phyloP scores from a whole-genome alignment of 2,888 invertebrate species.

The Torymus texanus region DNA sequence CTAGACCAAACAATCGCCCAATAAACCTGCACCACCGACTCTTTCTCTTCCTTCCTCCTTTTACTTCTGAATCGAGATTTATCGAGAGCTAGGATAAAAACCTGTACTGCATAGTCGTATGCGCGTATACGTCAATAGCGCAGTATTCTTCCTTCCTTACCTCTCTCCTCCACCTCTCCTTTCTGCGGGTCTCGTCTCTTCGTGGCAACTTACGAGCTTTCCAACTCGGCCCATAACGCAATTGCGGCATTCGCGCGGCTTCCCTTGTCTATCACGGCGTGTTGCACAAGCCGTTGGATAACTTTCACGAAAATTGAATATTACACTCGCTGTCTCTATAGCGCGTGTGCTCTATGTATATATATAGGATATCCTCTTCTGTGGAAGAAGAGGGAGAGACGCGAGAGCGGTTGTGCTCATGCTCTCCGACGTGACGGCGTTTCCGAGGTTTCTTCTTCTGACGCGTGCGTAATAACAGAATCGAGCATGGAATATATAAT shows the following conservation, averaged over 20 bases:
- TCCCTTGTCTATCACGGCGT: constrained; percentile 34
- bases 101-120: not conserved
- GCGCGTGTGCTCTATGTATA: not conserved
- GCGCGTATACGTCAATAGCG: constrained; percentile 12
- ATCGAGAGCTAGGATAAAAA: constrained; percentile 12
- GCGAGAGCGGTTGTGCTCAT: too few relatives aligned
- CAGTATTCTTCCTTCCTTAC: not conserved
- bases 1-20: too few relatives aligned
- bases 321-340: not conserved
- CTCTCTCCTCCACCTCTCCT: too few relatives aligned
- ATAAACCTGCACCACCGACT: too few relatives aligned
- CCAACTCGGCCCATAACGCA: constrained; percentile 13
- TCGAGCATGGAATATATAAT: too few relatives aligned
- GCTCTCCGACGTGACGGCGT: not conserved
- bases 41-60: too few relatives aligned
- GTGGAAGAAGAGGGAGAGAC: too few relatives aligned
- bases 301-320: constrained; percentile 48
- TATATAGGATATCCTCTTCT: not conserved
- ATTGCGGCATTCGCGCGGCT: constrained; percentile 35
- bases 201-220: constrained; percentile 8
- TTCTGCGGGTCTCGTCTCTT: too few relatives aligned
- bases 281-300: constrained; percentile 28
- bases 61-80: not conserved
- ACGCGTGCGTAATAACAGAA: too few relatives aligned
- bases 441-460: constrained; percentile 21